A percentile compares a stretch with the other conserved stretches of the same genome.
Evolutionary conservation across 2,113 vertebrate species (phyloP).

Genomic region (Seriola quinqueradiata): DNA sequence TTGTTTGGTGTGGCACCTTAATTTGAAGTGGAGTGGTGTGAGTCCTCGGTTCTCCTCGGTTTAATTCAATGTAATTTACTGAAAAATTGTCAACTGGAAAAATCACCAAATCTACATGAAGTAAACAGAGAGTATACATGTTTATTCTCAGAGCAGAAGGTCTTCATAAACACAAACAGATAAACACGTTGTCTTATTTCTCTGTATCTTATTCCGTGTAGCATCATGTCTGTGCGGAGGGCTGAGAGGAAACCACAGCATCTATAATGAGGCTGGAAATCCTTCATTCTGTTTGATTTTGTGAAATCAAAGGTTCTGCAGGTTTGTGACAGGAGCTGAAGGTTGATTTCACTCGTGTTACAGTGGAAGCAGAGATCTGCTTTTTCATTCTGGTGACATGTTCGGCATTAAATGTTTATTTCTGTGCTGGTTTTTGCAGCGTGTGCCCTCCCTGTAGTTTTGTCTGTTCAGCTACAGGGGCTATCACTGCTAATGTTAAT

Average conservation of each 20-base stretch:
- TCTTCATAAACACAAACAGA: background rate
- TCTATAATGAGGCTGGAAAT: conserved; percentile 6
- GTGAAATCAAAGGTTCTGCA: conserved; percentile 28
- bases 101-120: background rate
- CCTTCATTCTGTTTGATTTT: conserved; percentile 44
- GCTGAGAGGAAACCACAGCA: background rate
- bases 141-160: background rate
- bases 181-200: background rate
- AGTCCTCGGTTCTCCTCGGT: no score
- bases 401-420: background rate
- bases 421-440: background rate
- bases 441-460: no score
- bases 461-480: no score
- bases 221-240: background rate
- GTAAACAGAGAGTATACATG: background rate
- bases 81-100: no score
- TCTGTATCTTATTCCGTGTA: background rate
- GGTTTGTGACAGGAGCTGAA: conserved; percentile 22
- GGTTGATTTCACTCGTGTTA: background rate
- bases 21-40: no score
- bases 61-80: no score
- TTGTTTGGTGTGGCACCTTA: no score
- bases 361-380: background rate
- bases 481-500: no score
- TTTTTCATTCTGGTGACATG: background rate